phyloP scores from a whole-genome alignment of 2,113 vertebrate genomes.

The Microcebus tavaratra region DNA sequence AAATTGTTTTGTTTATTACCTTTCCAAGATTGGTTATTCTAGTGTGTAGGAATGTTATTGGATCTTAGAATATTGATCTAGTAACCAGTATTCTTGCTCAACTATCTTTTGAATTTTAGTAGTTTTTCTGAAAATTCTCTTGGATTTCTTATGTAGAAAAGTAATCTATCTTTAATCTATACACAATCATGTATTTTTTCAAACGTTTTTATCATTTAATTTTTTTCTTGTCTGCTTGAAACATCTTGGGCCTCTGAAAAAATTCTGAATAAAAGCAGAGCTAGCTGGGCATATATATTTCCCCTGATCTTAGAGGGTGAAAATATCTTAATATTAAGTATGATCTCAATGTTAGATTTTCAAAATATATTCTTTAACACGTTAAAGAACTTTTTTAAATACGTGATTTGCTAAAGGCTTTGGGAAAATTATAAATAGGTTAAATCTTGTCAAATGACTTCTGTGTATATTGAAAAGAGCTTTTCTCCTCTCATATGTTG shows the following conservation, averaged over 20 bases:
- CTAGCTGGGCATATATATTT: neutral
- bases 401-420: neutral
- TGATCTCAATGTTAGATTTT: neutral
- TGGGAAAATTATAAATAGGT: neutral
- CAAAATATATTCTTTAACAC: neutral
- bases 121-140: neutral
- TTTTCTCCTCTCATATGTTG: neutral
- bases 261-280: neutral
- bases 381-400: neutral
- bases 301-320: neutral
- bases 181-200: neutral
- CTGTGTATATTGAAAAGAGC: neutral
- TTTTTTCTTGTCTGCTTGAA: neutral
- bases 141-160: neutral
- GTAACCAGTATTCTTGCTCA: neutral
- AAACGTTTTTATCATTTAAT: neutral
- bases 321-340: neutral
- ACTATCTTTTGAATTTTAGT: neutral
- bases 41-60: neutral
- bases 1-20: constrained; percentile 1
- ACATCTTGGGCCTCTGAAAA: neutral
- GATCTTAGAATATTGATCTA: neutral
- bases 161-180: neutral
- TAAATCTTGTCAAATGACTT: neutral
- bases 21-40: neutral